These are phyloP conservation scores for Diploscapter pachys DNA, from an alignment of 1,140 invertebrate genomes.

Conservation along the genomic window DNA sequence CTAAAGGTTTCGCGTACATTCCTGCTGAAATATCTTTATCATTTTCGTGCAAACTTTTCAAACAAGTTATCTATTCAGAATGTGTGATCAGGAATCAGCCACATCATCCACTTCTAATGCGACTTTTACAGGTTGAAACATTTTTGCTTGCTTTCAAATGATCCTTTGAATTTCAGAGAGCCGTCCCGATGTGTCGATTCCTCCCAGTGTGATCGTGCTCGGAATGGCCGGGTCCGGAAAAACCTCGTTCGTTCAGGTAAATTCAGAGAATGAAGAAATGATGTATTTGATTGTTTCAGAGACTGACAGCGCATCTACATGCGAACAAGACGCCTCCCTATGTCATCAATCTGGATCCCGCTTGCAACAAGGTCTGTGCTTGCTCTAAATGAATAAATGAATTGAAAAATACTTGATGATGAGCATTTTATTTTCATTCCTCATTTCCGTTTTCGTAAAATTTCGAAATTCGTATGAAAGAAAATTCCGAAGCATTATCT, in stretches of 20 bases:
- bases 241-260: constrained; percentile 78
- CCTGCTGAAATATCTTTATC: too few relatives aligned
- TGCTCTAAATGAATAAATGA: too few relatives aligned
- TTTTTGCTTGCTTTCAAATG: too few relatives aligned
- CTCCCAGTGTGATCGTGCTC: constrained; percentile 31
- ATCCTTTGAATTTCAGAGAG: too few relatives aligned
- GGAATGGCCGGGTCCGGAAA: constrained; percentile 84
- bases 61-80: too few relatives aligned
- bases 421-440: constrained; percentile 4
- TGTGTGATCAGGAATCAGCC: too few relatives aligned
- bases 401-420: too few relatives aligned
- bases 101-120: too few relatives aligned
- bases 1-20: too few relatives aligned
- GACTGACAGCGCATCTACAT: constrained; percentile 70
- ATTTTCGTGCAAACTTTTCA: too few relatives aligned
- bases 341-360: constrained; percentile 95
- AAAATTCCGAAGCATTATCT: not conserved
- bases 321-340: constrained; percentile 72
- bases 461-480: too few relatives aligned
- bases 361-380: constrained; percentile 71
- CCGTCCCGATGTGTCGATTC: constrained; percentile 10
- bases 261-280: not conserved
- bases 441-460: not conserved
- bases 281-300: constrained; percentile 60
- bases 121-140: too few relatives aligned